Percentiles rank a stretch among this genome's conserved stretches.
phyloP scores from a whole-genome alignment of 2,888 invertebrate species.

The Plemyria rubiginata region DNA sequence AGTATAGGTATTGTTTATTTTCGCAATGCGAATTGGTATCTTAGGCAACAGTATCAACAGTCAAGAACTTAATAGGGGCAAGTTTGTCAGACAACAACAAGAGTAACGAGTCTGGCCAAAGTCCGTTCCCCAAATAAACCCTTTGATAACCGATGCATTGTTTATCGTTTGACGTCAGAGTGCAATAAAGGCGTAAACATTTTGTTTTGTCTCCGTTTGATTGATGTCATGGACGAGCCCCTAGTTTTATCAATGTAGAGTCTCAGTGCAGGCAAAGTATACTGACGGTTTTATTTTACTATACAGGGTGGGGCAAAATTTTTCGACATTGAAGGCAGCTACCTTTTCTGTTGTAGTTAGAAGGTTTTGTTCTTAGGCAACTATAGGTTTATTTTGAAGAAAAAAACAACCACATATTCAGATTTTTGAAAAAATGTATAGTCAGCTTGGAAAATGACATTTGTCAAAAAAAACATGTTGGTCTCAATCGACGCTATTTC shows the following conservation, averaged over 20 bases:
- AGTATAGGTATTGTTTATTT: not conserved
- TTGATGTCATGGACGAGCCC: constrained; percentile 83
- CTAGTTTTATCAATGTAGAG: constrained; percentile 64
- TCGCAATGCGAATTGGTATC: not conserved
- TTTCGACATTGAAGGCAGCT: too few relatives aligned
- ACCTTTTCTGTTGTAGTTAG: too few relatives aligned
- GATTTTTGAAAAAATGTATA: too few relatives aligned
- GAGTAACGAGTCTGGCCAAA: constrained; percentile 31
- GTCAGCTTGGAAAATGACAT: too few relatives aligned
- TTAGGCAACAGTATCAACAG: constrained; percentile 6
- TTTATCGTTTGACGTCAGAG: constrained; percentile 62
- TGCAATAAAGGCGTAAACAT: constrained; percentile 67
- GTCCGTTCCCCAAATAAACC: constrained; percentile 35
- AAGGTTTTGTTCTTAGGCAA: too few relatives aligned
- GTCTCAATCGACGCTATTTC: too few relatives aligned
- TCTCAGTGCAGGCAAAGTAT: constrained; percentile 15
- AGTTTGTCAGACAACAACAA: constrained; percentile 39
- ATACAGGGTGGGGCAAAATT: too few relatives aligned
- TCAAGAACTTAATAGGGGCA: constrained; percentile 21
- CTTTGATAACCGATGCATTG: constrained; percentile 43
- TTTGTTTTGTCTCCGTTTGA: constrained; percentile 74
- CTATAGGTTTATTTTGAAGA: too few relatives aligned
- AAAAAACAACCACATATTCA: too few relatives aligned
- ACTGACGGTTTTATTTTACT: constrained; percentile 4
- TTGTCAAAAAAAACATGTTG: too few relatives aligned